phyloP scores from a whole-genome alignment of 2,113 vertebrate genomes.

The Perognathus longimembris region DNA sequence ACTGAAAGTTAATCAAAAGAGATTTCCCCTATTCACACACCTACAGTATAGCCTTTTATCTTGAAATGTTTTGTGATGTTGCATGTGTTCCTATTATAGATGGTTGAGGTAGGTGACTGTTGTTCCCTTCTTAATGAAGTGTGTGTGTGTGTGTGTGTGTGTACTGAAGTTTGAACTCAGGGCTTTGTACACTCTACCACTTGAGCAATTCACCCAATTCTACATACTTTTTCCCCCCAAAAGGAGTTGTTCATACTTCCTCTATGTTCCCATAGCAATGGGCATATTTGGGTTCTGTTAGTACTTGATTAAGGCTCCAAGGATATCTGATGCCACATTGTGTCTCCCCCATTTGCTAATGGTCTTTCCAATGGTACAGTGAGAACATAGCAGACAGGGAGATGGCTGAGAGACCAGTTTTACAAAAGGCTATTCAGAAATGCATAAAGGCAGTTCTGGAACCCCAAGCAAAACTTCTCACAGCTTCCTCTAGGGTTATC shows the following conservation, averaged over 20 bases:
- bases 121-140: background rate
- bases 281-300: background rate
- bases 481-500: background rate
- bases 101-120: background rate
- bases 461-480: background rate
- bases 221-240: background rate
- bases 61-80: slow-evolving; percentile 3
- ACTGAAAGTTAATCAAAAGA: slow-evolving; percentile 7
- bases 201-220: no score
- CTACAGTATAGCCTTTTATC: slow-evolving; percentile 13
- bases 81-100: background rate
- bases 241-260: background rate
- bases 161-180: no score
- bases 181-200: no score
- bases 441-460: background rate
- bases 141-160: no score
- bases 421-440: background rate
- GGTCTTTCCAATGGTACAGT: background rate
- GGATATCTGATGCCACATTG: background rate
- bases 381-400: background rate
- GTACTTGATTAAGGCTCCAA: background rate
- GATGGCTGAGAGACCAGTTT: background rate
- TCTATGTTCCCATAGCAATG: background rate
- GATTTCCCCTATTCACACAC: background rate
- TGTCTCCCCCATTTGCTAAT: background rate